These are phyloP conservation scores for Argentina silus DNA, from an alignment of 2,797 vertebrate genomes.

Conservation along the genomic window DNA sequence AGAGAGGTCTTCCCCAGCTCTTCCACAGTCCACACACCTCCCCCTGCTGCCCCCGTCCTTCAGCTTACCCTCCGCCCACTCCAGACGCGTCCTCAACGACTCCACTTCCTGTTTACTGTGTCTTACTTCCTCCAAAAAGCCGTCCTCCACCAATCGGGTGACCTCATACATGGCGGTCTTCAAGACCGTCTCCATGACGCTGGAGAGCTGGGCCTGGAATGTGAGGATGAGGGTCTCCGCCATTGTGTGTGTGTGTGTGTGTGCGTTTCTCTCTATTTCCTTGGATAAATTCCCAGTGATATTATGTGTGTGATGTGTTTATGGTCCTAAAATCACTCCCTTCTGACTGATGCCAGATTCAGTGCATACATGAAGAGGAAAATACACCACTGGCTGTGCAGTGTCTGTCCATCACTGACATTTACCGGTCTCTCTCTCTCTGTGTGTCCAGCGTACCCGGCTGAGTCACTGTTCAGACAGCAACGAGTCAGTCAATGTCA, in stretches of 20 bases:
- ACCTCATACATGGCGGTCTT: constrained; percentile 80
- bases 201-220: constrained; percentile 80
- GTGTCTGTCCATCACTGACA: background rate
- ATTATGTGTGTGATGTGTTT: background rate
- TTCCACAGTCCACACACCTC: constrained; percentile 54
- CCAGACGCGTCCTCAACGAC: constrained; percentile 68
- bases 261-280: background rate
- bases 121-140: constrained; percentile 75
- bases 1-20: constrained; percentile 37
- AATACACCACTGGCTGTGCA: background rate
- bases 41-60: constrained; percentile 39
- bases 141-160: constrained; percentile 76
- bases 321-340: background rate
- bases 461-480: background rate
- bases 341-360: background rate
- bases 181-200: constrained; percentile 79
- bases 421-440: background rate
- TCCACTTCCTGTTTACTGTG: constrained; percentile 72
- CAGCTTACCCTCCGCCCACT: constrained; percentile 63
- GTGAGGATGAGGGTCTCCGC: constrained; percentile 71
- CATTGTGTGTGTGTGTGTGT: constrained; percentile 44
- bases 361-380: background rate
- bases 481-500: background rate
- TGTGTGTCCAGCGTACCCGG: background rate
- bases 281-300: background rate